Conservation (phyloP, 2,797 vertebrate species). For the Phalloptychus januarius region DNA sequence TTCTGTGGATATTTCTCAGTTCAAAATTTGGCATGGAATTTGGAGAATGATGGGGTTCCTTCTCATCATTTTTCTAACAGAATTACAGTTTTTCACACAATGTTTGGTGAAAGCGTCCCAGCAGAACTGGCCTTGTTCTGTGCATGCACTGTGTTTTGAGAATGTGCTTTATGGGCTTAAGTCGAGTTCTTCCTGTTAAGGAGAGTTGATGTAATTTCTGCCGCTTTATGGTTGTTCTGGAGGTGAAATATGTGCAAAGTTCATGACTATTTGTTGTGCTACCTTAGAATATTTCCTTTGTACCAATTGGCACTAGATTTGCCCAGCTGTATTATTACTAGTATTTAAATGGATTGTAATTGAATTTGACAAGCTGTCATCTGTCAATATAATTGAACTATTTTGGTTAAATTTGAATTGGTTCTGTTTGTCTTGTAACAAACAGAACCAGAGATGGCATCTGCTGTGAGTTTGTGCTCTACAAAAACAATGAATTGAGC, state of each 20-base stretch:
- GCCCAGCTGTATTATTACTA: not conserved
- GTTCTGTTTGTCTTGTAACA: not conserved
- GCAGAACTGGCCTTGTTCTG: not conserved
- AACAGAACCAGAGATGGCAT: not conserved
- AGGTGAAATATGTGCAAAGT: not conserved
- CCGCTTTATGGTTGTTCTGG: not conserved
- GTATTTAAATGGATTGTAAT: not conserved
- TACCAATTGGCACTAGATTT: not conserved
- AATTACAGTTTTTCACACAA: not conserved
- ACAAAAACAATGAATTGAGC: not conserved
- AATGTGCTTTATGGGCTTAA: not conserved
- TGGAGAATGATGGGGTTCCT: not conserved
- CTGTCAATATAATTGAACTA: not conserved
- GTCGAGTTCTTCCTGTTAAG: not conserved
- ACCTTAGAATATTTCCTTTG: not conserved
- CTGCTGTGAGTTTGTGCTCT: not conserved
- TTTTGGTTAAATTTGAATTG: not conserved
- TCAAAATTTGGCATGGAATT: not conserved
- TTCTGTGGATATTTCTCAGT: not conserved
- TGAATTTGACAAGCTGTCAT: not conserved
- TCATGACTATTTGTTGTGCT: not conserved
- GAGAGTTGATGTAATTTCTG: not conserved
- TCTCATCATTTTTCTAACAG: not conserved
- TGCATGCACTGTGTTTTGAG: not conserved
- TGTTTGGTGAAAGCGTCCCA: not conserved